Evolutionary conservation across 2,888 invertebrate species (phyloP).

Genomic region (Aplocera efformata): DNA sequence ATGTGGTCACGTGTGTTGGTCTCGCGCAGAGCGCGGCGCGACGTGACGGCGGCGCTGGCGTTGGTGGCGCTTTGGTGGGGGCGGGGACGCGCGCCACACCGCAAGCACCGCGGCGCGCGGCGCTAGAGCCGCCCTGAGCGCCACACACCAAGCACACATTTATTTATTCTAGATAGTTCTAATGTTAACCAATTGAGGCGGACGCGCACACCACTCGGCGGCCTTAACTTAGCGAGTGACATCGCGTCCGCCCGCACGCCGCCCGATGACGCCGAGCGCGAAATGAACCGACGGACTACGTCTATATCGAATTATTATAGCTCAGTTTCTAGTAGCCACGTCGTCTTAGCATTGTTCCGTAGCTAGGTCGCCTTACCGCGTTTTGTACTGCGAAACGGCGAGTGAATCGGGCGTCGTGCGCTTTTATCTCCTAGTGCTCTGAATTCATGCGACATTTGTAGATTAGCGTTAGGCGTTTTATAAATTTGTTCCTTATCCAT

Average conservation of each 20-base stretch:
- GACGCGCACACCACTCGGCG: conserved; percentile 52
- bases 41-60: conserved; percentile 55
- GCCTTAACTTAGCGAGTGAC: conserved; percentile 57
- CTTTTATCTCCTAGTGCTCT: conserved; percentile 30
- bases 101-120: conserved; percentile 80
- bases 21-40: conserved; percentile 51
- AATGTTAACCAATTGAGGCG: conserved; percentile 74
- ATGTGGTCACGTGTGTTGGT: conserved; percentile 2
- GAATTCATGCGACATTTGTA: conserved; percentile 34
- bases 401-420: conserved; percentile 36
- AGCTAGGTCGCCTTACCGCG: conserved; percentile 18
- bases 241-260: conserved; percentile 49
- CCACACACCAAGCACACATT: conserved; percentile 33
- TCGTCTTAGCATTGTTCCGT: conserved; percentile 23
- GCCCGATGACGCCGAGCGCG: conserved; percentile 40
- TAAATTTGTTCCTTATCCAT: conserved; percentile 23
- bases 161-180: conserved; percentile 78
- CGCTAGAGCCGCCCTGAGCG: conserved; percentile 77
- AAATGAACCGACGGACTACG: conserved; percentile 21
- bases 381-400: conserved; percentile 9
- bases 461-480: conserved; percentile 20
- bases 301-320: conserved; percentile 21
- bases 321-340: conserved; percentile 25
- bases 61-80: conserved; percentile 65
- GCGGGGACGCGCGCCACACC: conserved; percentile 64